A percentile compares a stretch with the other conserved stretches of the same genome.
Conservation (phyloP, 2,888 invertebrate species). For the Andrena camellia region DNA sequence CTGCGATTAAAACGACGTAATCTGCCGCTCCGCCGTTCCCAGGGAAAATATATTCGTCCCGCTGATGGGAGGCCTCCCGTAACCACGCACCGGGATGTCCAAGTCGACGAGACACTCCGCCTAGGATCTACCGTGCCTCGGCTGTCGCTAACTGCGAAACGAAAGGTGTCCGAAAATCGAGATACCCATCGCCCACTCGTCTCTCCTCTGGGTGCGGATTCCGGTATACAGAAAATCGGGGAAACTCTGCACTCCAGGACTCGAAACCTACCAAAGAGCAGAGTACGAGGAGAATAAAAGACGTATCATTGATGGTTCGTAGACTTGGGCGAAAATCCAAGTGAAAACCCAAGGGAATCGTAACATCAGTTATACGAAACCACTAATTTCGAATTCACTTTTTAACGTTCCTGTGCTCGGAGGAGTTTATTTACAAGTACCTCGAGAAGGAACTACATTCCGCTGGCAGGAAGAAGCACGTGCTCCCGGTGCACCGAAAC, state of each 20-base stretch:
- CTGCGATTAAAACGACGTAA: slow-evolving; percentile 11
- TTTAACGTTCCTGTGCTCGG: not conserved
- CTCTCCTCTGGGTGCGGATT: not conserved
- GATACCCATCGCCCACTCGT: not conserved
- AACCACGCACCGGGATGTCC: not conserved
- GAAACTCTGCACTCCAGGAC: too few relatives aligned
- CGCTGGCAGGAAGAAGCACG: not conserved
- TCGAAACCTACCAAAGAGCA: too few relatives aligned
- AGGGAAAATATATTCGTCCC: slow-evolving; percentile 14
- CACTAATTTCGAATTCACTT: too few relatives aligned
- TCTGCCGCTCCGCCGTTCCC: not conserved
- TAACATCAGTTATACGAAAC: too few relatives aligned
- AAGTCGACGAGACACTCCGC: not conserved
- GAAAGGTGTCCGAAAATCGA: not conserved
- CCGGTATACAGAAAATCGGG: not conserved
- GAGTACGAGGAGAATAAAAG: not conserved
- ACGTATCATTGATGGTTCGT: too few relatives aligned
- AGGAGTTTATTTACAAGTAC: not conserved
- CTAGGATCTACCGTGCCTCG: not conserved
- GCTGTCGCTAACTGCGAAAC: not conserved
- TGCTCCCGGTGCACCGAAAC: not conserved
- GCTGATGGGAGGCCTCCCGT: not conserved
- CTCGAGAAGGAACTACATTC: not conserved
- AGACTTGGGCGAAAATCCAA: not conserved
- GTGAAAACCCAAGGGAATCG: not conserved